Conservation (phyloP, 2,113 vertebrate genomes). For the Taurulus bubalis region DNA sequence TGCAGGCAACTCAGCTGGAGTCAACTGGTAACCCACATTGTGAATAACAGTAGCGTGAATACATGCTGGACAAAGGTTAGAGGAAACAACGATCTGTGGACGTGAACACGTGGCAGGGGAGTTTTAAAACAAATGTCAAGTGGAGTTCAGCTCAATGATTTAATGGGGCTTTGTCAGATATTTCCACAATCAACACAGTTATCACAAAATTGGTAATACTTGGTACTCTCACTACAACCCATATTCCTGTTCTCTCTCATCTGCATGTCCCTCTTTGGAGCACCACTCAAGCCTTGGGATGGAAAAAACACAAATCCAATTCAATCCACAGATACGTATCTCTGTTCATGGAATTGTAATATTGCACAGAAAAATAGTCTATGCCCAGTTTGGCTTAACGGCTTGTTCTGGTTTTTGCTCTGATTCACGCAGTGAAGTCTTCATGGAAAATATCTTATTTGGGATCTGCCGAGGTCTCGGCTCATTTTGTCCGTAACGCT, state of each 20-base stretch:
- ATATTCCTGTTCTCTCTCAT: not conserved
- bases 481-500: constrained; percentile 39
- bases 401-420: constrained; percentile 37
- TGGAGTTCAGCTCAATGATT: not conserved
- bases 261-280: not conserved
- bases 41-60: constrained; percentile 19
- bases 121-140: constrained; percentile 1
- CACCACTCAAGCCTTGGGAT: not conserved
- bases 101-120: not conserved
- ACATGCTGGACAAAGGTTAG: constrained; percentile 37
- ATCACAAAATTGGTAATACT: constrained; percentile 6
- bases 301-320: constrained; percentile 18
- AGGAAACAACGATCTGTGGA: not conserved
- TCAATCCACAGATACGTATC: constrained; percentile 22
- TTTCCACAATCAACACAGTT: not conserved
- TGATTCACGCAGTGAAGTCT: constrained; percentile 27
- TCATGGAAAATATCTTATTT: constrained; percentile 52
- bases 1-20: constrained; percentile 48
- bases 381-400: constrained; percentile 22
- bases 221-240: not conserved
- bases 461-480: constrained; percentile 45
- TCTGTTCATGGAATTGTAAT: constrained; percentile 15
- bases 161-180: constrained; percentile 1
- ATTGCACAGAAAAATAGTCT: constrained; percentile 21
- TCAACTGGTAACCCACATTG: constrained; percentile 4